Conservation (phyloP, 2,113 vertebrate genomes). For the Synchiropus splendidus region DNA sequence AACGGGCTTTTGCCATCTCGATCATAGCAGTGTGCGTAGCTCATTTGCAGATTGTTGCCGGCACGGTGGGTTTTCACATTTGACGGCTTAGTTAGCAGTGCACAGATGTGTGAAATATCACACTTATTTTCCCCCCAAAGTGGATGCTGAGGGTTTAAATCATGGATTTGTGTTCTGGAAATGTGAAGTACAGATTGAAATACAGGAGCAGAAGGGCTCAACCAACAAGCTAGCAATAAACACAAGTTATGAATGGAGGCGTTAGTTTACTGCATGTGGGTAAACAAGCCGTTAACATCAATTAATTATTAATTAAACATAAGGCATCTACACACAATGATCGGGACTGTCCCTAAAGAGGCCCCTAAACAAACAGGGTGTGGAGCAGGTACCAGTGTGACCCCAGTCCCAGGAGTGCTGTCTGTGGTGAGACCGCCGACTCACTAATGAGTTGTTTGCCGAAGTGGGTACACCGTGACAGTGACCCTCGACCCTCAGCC, state of each 20-base stretch:
- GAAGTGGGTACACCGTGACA: constrained; percentile 65
- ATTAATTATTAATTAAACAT: constrained; percentile 76
- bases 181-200: constrained; percentile 18
- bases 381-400: constrained; percentile 53
- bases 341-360: constrained; percentile 51
- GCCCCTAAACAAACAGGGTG: constrained; percentile 58
- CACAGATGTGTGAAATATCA: constrained; percentile 66
- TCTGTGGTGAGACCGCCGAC: constrained; percentile 51
- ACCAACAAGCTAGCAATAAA: constrained; percentile 20
- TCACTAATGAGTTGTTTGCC: constrained; percentile 74
- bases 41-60: constrained; percentile 65
- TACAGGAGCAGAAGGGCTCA: constrained; percentile 5
- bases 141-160: no score
- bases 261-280: constrained; percentile 33
- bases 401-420: constrained; percentile 52
- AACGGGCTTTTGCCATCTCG: constrained; percentile 45
- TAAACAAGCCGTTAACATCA: constrained; percentile 59
- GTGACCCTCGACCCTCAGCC: constrained; percentile 63
- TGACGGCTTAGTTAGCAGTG: constrained; percentile 73
- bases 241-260: background rate
- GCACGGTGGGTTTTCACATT: constrained; percentile 56
- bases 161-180: background rate
- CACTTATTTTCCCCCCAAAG: constrained; percentile 48
- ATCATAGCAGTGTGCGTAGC: constrained; percentile 59
- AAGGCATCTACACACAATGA: constrained; percentile 45